Evolutionary conservation across 2,888 invertebrate species (phyloP), one percentile per base, ranked within the genome.

Genomic region (Nudaria mundana): DNA sequence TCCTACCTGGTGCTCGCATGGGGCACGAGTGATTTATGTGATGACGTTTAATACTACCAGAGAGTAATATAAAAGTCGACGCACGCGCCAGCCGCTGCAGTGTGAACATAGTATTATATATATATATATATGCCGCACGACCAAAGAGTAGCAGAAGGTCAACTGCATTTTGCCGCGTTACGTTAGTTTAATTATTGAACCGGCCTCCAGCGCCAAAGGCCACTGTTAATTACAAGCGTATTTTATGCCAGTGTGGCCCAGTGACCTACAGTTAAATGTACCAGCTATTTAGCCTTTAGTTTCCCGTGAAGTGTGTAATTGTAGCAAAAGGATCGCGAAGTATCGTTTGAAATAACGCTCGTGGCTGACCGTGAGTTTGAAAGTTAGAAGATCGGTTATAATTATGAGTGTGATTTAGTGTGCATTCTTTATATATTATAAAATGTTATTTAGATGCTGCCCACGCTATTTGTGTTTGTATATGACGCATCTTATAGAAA

Each of bases 1-100:
- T 44, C 61, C 57, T 45, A 57, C 69, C 68, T 61, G 62, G 61
- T 66, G 48, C 57, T 56, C 53, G 48, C 52, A 56, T 53, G 67
- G 66, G 56, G 54, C 64, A 66, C 67, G 69, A 71, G 66, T 74
- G 73, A 73, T 75, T 73, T 70, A 72, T 69, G 67, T 59, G 68
- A 71, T 78, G 80, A 79, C 80, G 76, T 74, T 69, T 44, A 44
- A 51, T 52, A 59, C 56, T 72, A 26, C 7, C 26, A 16, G 40
- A 13, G 11, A 12, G 30, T 14, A 5, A 11, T 7, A n/a, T n/a
- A n/a, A n/a, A n/a, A 6, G 12, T 20, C 13, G 20, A 3, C 37
- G 30, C 35, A 5, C 22, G 40, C 29, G 43, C 30, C 29, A 41
- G 16, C 16, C 16, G 16, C 6, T 2, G n/a, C 48, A 50, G 34